Base-by-base conservation (phyloP, 2,113 vertebrate genomes). In the Anseranas semipalmata region DNA sequence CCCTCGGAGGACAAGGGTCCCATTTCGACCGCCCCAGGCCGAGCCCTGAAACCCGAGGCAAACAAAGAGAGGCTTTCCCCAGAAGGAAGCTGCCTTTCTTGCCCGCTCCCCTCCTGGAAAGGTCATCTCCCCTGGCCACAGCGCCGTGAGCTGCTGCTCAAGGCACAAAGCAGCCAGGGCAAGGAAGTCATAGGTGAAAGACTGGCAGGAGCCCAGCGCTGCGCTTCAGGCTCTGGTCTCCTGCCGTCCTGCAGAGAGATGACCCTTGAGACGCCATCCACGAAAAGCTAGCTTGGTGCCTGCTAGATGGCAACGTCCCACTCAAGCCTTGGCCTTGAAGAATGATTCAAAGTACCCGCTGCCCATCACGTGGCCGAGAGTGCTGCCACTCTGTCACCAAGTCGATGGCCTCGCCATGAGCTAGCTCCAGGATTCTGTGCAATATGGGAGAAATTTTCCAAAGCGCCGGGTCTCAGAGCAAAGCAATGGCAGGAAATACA, bases 1-100 rank as follows among this genome's bases (percentile, higher is more conserved):
- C 84, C 73, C 91, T 83, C 75, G 8, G 94, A 94, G 89, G 87
- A 93, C 94, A 87, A 71, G 79, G 81, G 91, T 93, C 92, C 74
- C 72, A 22, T 71, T 89, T 60, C 4, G 4, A 85, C 17, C 0
- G 56, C 93, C 88, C 91, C 78, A 84, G 93, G 95, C 89, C 80
- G 78, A 83, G 77, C 87, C 85, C 82, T 93, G 84, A 90, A 89
- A 85, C 21, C 59, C 0, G 9, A 85, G 73, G 79, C 50, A 75
- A 96, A 97, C 4, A 95, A 96, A 95, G 81, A 72, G 72, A 86
- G 46, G 45, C 75, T 83, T 87, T 70, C 63, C 76, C 65, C 43
- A 80, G 77, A 94, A 95, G 84, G 78, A 95, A 94, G 66, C 70
- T 63, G 91, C 73, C 27, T 91, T 85, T 93, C 81, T 91, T 95